Conservation (phyloP, 2,888 invertebrate genomes). For the Eupithecia inturbata region DNA sequence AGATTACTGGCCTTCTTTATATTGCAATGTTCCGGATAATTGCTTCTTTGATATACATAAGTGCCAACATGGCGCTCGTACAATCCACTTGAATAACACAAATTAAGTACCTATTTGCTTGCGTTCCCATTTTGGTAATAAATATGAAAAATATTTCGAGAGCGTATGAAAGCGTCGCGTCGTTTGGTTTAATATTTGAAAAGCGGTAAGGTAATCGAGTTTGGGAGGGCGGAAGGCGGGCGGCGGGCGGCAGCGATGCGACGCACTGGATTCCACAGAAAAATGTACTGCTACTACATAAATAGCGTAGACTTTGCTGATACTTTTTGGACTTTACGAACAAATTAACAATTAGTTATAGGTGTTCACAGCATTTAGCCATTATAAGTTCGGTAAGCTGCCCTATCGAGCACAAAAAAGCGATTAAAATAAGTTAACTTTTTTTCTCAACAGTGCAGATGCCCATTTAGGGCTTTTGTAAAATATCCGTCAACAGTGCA, state of each 20-base stretch:
- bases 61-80: neutral
- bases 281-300: too few species aligned
- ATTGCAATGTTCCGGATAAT: neutral
- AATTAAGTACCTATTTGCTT: constrained; percentile 31
- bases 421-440: too few species aligned
- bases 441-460: too few species aligned
- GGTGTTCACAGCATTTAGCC: neutral
- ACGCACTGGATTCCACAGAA: neutral
- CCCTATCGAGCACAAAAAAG: neutral
- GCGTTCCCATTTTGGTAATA: constrained; percentile 34
- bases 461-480: too few species aligned
- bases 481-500: too few species aligned
- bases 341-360: neutral
- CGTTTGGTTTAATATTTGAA: constrained; percentile 44
- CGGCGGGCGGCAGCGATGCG: neutral
- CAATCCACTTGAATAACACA: constrained; percentile 24
- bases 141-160: constrained; percentile 37
- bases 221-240: constrained; percentile 7
- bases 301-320: too few species aligned
- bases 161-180: constrained; percentile 31
- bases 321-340: neutral
- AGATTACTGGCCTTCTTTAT: neutral
- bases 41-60: constrained; percentile 8
- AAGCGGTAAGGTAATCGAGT: constrained; percentile 41
- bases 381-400: neutral